Conservation (phyloP, 2,888 invertebrate genomes). For the Caenorhabditis virilis region DNA sequence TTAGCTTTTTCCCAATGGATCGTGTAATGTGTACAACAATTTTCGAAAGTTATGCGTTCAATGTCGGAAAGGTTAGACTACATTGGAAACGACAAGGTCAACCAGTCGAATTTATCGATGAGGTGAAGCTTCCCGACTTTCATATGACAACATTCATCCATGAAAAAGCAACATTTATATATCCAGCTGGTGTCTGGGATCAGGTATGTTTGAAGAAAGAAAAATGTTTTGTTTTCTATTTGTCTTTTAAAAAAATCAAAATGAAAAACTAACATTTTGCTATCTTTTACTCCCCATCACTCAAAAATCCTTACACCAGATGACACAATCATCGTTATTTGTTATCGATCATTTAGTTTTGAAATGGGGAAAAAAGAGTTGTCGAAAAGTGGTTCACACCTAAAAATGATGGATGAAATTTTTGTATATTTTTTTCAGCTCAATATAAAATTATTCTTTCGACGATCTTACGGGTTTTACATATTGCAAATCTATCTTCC, state of each 20-base stretch:
- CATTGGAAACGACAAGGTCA: constrained; percentile 64
- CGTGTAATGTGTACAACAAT: constrained; percentile 64
- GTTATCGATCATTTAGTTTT: no score
- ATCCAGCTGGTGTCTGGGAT: constrained; percentile 68
- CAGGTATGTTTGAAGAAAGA: constrained; percentile 52
- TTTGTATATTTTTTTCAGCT: constrained; percentile 60
- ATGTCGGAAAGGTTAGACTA: constrained; percentile 66
- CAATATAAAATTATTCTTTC: constrained; percentile 65
- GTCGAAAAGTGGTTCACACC: no score
- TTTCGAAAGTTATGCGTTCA: constrained; percentile 68
- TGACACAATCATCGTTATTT: no score
- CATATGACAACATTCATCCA: constrained; percentile 54
- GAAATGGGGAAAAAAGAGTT: neutral
- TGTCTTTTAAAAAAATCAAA: neutral
- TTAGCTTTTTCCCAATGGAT: constrained; percentile 65
- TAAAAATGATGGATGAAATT: no score
- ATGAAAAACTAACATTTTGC: no score
- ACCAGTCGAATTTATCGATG: constrained; percentile 65
- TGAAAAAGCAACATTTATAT: constrained; percentile 65
- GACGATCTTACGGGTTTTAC: constrained; percentile 66
- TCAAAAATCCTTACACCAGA: no score
- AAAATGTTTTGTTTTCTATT: neutral
- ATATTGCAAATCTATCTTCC: constrained; percentile 68
- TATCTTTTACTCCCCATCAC: no score
- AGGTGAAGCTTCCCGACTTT: constrained; percentile 60